These are phyloP conservation scores for Wasmannia auropunctata DNA, from an alignment of 1,140 invertebrate species.

Conservation along the genomic window DNA sequence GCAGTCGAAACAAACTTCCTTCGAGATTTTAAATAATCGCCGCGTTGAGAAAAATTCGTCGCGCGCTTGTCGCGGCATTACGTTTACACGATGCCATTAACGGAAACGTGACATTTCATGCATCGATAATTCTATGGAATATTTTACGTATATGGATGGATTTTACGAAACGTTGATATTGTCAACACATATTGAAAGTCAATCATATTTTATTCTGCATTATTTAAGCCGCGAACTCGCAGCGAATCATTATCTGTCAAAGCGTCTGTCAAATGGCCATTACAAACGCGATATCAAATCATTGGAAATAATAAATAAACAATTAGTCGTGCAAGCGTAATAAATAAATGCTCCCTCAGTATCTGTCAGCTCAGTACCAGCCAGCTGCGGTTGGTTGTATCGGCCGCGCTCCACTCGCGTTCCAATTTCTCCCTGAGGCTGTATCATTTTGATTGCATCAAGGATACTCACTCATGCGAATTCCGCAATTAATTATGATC, in stretches of 20 bases:
- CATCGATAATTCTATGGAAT: not conserved
- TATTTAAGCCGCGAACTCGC: conserved; percentile 6
- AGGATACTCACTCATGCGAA: conserved; percentile 26
- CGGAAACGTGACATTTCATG: not conserved
- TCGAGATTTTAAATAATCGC: not conserved
- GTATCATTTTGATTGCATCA: conserved; percentile 34
- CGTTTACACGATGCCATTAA: not conserved
- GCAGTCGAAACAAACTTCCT: not conserved
- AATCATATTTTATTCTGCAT: conserved; percentile 26
- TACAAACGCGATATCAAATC: conserved; percentile 32
- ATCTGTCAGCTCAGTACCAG: not conserved
- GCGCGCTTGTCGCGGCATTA: not conserved
- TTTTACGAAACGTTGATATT: not conserved
- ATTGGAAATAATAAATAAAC: conserved; percentile 48
- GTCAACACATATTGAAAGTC: not conserved
- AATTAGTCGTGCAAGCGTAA: conserved; percentile 28
- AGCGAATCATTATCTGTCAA: conserved; percentile 1
- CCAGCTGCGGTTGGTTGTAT: conserved; percentile 4
- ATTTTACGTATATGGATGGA: not conserved
- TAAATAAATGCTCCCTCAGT: conserved; percentile 35
- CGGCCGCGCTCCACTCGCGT: not conserved
- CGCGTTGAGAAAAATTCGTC: not conserved
- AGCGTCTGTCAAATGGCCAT: conserved; percentile 11
- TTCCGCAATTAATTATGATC: conserved; percentile 47
- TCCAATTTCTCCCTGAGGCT: conserved; percentile 30